Evolutionary conservation across 2,113 vertebrate genomes (phyloP).

Genomic region (Ictidomys tridecemlineatus): DNA sequence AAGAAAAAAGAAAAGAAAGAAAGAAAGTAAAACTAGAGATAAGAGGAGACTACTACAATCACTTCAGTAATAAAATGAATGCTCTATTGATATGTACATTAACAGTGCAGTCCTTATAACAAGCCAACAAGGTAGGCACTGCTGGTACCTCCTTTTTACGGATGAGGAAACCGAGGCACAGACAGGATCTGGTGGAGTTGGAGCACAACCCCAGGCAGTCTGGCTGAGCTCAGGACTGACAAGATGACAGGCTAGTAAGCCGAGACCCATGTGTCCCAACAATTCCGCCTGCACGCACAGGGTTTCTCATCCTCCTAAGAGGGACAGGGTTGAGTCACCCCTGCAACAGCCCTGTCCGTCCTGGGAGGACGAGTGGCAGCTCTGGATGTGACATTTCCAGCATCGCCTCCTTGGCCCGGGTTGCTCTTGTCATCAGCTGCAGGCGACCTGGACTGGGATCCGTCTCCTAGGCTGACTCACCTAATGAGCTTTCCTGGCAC

Average conservation of each 20-base stretch:
- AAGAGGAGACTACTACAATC: neutral
- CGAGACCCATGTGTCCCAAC: neutral
- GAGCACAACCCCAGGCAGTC: neutral
- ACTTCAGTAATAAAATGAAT: neutral
- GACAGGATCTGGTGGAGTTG: neutral
- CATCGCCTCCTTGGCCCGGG: neutral
- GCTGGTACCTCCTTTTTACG: neutral
- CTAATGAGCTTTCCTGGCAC: constrained; percentile 47
- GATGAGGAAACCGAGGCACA: neutral
- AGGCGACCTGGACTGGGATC: neutral
- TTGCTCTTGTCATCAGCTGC: neutral
- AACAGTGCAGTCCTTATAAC: neutral
- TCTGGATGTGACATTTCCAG: neutral
- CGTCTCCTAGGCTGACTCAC: constrained; percentile 60
- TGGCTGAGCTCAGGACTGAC: neutral
- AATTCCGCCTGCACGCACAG: too few relatives aligned
- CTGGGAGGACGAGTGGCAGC: neutral
- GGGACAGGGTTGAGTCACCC: neutral
- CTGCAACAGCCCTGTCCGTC: neutral
- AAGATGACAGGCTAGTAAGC: neutral
- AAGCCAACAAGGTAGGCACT: neutral
- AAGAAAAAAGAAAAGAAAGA: too few relatives aligned
- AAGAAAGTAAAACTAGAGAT: neutral
- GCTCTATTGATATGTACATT: neutral
- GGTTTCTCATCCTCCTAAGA: neutral